These are phyloP conservation scores for Chymomyza costata DNA, from an alignment of 1,140 invertebrate species.

Conservation along the genomic window DNA sequence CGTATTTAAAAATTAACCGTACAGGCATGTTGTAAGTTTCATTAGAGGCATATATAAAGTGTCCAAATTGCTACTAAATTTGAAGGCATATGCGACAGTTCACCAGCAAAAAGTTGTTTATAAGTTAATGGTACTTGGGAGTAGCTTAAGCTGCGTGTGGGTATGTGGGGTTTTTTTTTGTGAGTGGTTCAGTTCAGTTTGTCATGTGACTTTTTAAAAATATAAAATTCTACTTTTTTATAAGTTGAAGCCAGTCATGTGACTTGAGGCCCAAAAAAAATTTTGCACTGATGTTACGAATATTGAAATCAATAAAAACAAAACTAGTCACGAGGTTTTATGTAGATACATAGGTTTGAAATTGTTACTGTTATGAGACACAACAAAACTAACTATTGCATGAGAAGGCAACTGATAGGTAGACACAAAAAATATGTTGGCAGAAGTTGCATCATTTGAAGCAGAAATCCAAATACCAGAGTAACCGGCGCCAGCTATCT, in stretches of 20 bases:
- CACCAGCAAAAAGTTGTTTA: too few relatives aligned
- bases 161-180: constrained; percentile 3
- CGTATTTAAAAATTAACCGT: constrained; percentile 34
- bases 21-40: constrained; percentile 45
- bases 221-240: constrained; percentile 13
- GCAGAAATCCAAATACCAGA: constrained; percentile 39
- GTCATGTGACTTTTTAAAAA: background rate
- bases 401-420: too few relatives aligned
- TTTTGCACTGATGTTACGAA: too few relatives aligned
- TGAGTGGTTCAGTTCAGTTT: background rate
- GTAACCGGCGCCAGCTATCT: constrained; percentile 18
- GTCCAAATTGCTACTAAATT: constrained; percentile 26
- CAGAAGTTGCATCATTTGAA: too few relatives aligned
- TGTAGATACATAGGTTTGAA: constrained; percentile 3
- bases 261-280: background rate
- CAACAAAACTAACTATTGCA: too few relatives aligned
- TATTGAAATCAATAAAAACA: too few relatives aligned
- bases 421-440: too few relatives aligned
- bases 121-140: too few relatives aligned
- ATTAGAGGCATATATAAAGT: constrained; percentile 52
- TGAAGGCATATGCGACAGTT: constrained; percentile 20
- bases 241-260: background rate
- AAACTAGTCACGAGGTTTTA: too few relatives aligned
- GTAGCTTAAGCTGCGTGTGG: constrained; percentile 9
- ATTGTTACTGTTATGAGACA: constrained; percentile 8